Conservation (phyloP, 2,113 vertebrate species). For the Grammatotria lemairii region DNA sequence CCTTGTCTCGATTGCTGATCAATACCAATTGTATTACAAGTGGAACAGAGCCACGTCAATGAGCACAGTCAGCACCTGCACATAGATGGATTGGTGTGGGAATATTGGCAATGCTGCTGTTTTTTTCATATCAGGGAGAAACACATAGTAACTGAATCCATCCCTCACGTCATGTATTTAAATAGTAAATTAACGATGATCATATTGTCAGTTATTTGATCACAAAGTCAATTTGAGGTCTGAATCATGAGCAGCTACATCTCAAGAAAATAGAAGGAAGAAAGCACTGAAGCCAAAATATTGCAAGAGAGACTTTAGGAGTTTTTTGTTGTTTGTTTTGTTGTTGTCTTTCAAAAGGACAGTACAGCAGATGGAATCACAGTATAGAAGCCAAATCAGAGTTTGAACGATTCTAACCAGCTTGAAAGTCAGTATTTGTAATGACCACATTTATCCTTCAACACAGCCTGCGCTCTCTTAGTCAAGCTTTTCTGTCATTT, state of each 20-base stretch:
- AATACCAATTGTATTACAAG: slow-evolving; percentile 62
- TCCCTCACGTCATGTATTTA: not conserved
- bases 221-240: not conserved
- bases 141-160: slow-evolving; percentile 18
- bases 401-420: not conserved
- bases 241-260: not conserved
- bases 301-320: not conserved
- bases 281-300: not conserved
- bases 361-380: not conserved
- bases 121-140: slow-evolving; percentile 33
- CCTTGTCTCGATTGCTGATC: slow-evolving; percentile 46
- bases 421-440: not conserved
- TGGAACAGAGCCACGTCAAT: slow-evolving; percentile 28
- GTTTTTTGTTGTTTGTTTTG: not conserved
- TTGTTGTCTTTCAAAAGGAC: not conserved
- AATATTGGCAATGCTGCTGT: slow-evolving; percentile 19
- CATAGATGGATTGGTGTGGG: slow-evolving; percentile 5
- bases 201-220: slow-evolving; percentile 3
- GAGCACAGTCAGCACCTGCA: slow-evolving; percentile 58
- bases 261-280: not conserved
- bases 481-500: not conserved
- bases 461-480: not conserved
- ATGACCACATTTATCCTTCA: not conserved
- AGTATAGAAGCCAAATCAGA: not conserved
- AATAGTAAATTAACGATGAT: slow-evolving; percentile 21